Base-by-base conservation (phyloP, 2,113 vertebrate species). In the Axis porcinus region DNA sequence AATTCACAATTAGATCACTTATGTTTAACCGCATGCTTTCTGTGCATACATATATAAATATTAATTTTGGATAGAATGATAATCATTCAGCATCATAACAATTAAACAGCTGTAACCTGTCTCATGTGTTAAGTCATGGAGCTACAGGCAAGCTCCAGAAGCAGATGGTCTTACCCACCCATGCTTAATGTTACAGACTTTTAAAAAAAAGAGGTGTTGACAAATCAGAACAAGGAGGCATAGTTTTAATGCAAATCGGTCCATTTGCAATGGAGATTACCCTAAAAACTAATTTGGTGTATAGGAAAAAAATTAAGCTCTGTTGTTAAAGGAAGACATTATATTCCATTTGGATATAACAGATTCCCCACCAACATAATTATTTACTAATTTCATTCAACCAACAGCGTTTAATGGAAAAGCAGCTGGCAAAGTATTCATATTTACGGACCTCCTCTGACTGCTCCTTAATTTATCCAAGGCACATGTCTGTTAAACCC, bases 51-150 rank as follows among this genome's bases (percentile, higher is more conserved):
- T 97, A 98, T 94, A 98, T 98, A 99, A 99, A 99, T 99, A 99
- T 98, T 99, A 98, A 99, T 99, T 99, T 98, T 98, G 98, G 98
- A 98, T 55, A 88, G 98, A 98, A 98, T 62, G 97, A 98, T 99
- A 98, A 98, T 98, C 1, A 74, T 98, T 99, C 98, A 96, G 98
- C 97, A 92, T 54, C 50, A 1, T 98, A 99, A 99, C 99, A 99
- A 99, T 99, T 99, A 99, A 99, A 98, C 98, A 99, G 98, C 99
- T 99, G 98, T 98, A 99, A 98, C 98, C 98, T 98, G 98, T 98
- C 98, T 98, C 74, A 0, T 97, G 79, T 97, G 97, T 98, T 98
- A 98, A 99, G 97, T 96, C 98, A 98, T 86, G 91, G 98, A 98
- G 98, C 99, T 99, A 94, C 98, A 96, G 98, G 99, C 98, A 85